phyloP scores from a whole-genome alignment of 2,888 invertebrate species.

The Hydropsyche betteni region DNA sequence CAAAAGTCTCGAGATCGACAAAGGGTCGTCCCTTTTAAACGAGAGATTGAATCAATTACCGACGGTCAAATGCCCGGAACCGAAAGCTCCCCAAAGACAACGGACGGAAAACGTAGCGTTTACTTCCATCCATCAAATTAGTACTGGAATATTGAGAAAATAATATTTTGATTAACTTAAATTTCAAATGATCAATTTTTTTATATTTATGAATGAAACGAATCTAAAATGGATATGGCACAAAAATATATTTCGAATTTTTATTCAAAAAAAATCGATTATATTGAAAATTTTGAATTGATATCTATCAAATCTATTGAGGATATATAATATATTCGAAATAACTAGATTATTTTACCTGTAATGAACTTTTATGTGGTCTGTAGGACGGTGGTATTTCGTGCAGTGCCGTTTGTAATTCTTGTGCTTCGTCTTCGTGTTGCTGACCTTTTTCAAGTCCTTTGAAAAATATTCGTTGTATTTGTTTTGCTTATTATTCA shows the following conservation, averaged over 20 bases:
- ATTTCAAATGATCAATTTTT: no score
- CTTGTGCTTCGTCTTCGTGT: constrained; percentile 47
- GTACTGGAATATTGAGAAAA: background rate
- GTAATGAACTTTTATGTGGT: constrained; percentile 53
- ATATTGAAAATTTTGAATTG: no score
- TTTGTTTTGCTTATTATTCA: no score
- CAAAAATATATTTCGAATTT: no score
- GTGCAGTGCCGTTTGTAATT: constrained; percentile 53
- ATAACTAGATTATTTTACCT: background rate
- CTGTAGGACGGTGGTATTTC: constrained; percentile 66
- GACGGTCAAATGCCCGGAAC: background rate
- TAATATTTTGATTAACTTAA: no score
- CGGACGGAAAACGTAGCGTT: background rate
- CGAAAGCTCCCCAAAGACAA: constrained; percentile 14
- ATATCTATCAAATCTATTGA: no score
- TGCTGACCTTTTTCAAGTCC: constrained; percentile 50
- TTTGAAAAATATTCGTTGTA: background rate
- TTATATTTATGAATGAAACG: no score
- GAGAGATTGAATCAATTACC: constrained; percentile 25
- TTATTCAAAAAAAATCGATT: no score
- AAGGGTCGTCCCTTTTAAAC: constrained; percentile 13
- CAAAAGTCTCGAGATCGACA: no score
- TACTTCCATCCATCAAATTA: background rate
- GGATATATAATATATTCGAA: no score
- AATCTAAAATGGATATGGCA: no score